Percentiles rank a stretch among this genome's conserved stretches.
phyloP scores from a whole-genome alignment of 2,888 invertebrate genomes.

The Mechanitis mazaeus region DNA sequence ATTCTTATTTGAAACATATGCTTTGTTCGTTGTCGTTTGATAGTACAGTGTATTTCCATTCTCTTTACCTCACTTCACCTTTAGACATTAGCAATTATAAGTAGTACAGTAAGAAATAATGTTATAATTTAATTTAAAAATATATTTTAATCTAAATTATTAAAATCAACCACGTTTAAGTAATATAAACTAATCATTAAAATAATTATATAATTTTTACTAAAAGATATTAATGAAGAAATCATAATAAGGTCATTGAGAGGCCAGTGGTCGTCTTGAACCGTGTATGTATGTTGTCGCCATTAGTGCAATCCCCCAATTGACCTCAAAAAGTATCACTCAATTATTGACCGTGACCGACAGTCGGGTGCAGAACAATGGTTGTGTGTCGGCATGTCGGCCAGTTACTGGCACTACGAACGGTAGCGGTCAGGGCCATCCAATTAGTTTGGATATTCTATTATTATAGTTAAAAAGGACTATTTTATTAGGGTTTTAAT shows the following conservation, averaged over 20 bases:
- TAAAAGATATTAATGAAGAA: too few relatives aligned
- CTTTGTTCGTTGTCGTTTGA: constrained; percentile 13
- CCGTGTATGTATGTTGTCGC: too few relatives aligned
- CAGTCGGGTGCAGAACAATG: constrained; percentile 38
- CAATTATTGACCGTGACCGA: constrained; percentile 50
- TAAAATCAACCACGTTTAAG: too few relatives aligned
- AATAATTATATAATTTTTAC: too few relatives aligned
- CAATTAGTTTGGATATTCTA: constrained; percentile 22
- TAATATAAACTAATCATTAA: too few relatives aligned
- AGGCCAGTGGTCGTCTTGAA: too few relatives aligned
- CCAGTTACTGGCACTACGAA: constrained; percentile 34
- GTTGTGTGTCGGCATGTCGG: constrained; percentile 20
- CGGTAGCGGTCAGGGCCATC: constrained; percentile 32
- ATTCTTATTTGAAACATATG: constrained; percentile 17
- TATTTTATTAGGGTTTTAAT: too few relatives aligned
- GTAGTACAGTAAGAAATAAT: neutral
- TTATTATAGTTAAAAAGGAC: constrained; percentile 10
- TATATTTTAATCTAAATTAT: too few relatives aligned
- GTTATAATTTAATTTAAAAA: neutral
- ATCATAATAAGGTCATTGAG: too few relatives aligned
- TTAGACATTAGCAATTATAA: neutral
- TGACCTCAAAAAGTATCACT: constrained; percentile 39
- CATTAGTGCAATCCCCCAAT: constrained; percentile 40
- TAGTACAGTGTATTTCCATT: constrained; percentile 12
- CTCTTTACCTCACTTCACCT: neutral